phyloP scores from a whole-genome alignment of 2,113 vertebrate genomes.

The Puntigrus tetrazona region DNA sequence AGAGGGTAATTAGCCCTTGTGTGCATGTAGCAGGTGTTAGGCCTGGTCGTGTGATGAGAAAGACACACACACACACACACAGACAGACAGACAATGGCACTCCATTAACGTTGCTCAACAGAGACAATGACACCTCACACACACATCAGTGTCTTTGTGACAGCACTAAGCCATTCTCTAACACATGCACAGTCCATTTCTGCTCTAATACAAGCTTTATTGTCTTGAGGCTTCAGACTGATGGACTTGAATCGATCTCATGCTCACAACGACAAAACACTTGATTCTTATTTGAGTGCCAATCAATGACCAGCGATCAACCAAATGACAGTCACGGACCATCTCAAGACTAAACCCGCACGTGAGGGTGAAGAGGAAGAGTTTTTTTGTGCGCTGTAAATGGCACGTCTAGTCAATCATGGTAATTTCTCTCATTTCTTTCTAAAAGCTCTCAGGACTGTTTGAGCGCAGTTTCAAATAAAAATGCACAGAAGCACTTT shows the following conservation, averaged over 20 bases:
- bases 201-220: not conserved
- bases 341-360: not conserved
- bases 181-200: not conserved
- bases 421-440: no score
- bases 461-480: no score
- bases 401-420: not conserved
- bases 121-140: not conserved
- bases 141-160: not conserved
- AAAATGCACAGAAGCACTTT: no score
- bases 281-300: not conserved
- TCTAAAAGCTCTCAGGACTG: no score
- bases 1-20: constrained; percentile 57
- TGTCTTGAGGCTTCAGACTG: not conserved
- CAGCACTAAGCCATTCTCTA: not conserved
- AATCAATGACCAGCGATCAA: constrained; percentile 5
- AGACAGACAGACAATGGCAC: not conserved
- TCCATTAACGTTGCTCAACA: constrained; percentile 1
- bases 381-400: not conserved
- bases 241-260: not conserved
- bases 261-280: not conserved
- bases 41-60: not conserved
- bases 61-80: not conserved
- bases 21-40: constrained; percentile 17
- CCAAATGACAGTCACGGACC: not conserved
- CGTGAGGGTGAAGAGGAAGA: not conserved